Conservation (phyloP, 2,888 invertebrate species). For the Dryobotodes eremita region DNA sequence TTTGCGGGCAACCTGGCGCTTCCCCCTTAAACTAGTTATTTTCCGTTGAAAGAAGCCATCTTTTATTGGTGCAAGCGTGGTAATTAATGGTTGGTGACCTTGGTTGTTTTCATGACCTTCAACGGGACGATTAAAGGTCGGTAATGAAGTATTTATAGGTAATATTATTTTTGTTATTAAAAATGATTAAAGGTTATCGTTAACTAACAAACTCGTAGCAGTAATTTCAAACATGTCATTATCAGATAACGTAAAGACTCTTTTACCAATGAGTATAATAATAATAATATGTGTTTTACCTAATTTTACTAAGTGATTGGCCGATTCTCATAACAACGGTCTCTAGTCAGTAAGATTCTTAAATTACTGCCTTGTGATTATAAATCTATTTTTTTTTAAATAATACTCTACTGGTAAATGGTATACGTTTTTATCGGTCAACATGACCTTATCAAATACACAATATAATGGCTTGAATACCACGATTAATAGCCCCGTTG, state of each 20-base stretch:
- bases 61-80: neutral
- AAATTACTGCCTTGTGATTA: neutral
- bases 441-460: no score
- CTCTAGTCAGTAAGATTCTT: neutral
- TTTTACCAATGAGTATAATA: neutral
- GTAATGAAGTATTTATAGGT: neutral
- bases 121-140: no score
- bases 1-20: no score
- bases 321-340: neutral
- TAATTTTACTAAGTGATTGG: neutral
- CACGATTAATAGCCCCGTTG: no score
- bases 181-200: constrained; percentile 16
- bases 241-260: neutral
- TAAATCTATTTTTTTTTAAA: neutral
- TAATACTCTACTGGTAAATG: neutral
- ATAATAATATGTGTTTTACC: no score
- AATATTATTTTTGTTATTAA: neutral
- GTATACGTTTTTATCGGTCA: no score
- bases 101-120: neutral
- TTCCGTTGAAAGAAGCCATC: neutral
- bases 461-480: no score
- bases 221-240: constrained; percentile 6
- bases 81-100: neutral
- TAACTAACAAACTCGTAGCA: constrained; percentile 1
- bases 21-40: neutral